phyloP scores from a whole-genome alignment of 2,113 vertebrate genomes.

The Jaculus jaculus region DNA sequence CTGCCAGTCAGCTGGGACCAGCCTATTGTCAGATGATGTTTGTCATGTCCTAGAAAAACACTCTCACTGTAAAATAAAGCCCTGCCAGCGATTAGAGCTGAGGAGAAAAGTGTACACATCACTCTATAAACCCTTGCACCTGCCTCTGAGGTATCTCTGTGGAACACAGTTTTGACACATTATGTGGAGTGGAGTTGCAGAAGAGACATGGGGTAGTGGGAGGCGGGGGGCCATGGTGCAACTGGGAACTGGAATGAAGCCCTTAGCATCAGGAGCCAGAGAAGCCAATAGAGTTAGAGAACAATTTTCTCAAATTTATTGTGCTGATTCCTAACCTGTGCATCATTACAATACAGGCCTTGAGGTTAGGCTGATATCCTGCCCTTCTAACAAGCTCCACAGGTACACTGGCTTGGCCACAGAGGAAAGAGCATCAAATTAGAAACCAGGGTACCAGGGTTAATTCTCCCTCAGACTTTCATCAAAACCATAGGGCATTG shows the following conservation, averaged over 20 bases:
- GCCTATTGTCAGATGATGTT: constrained; percentile 11
- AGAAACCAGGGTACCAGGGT: neutral
- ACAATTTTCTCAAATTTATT: neutral
- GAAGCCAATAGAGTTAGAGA: rapidly evolving
- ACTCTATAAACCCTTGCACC: neutral
- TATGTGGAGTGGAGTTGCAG: neutral
- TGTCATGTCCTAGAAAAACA: constrained; percentile 47
- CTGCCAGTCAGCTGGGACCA: constrained; percentile 32
- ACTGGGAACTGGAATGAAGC: neutral
- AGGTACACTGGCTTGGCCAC: neutral
- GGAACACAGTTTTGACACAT: neutral
- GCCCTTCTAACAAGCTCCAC: neutral
- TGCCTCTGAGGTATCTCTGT: neutral
- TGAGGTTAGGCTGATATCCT: neutral
- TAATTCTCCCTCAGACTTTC: neutral
- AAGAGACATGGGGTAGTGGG: neutral
- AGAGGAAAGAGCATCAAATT: neutral
- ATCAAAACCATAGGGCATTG: neutral
- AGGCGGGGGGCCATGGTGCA: neutral
- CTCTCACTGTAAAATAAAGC: neutral
- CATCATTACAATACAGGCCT: neutral
- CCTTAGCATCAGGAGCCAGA: neutral
- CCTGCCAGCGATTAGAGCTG: neutral
- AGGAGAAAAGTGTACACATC: neutral
- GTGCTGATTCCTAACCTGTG: neutral